phyloP scores from a whole-genome alignment of 1,140 invertebrate species.

The Drosophila nebulosa region DNA sequence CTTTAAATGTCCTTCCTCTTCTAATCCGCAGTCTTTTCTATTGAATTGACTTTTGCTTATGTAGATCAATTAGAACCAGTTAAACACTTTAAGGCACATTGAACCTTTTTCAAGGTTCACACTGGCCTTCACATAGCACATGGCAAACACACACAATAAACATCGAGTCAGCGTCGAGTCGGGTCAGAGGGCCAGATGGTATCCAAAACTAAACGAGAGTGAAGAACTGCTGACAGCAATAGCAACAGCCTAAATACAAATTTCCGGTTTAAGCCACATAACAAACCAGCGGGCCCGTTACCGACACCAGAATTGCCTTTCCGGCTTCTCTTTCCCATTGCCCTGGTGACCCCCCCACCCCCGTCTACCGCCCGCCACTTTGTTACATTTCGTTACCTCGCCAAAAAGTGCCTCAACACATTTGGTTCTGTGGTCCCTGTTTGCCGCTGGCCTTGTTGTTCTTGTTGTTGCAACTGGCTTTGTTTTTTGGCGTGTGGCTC shows the following conservation, averaged over 20 bases:
- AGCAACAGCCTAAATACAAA: constrained; percentile 62
- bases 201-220: constrained; percentile 5
- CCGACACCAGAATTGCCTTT: constrained; percentile 20
- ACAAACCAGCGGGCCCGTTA: constrained; percentile 63
- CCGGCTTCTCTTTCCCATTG: neutral
- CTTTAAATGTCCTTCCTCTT: too few species aligned
- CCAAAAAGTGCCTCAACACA: constrained; percentile 74
- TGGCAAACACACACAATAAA: neutral
- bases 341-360: constrained; percentile 6
- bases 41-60: too few species aligned
- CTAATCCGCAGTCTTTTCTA: too few species aligned
- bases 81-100: neutral
- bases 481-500: constrained; percentile 55
- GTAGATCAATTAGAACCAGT: too few species aligned
- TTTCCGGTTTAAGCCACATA: constrained; percentile 74
- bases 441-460: constrained; percentile 63
- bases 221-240: constrained; percentile 3
- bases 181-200: neutral
- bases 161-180: neutral
- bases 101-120: neutral
- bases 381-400: constrained; percentile 76
- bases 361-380: constrained; percentile 43
- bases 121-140: neutral
- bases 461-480: too few species aligned
- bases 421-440: constrained; percentile 48